Base-by-base conservation (phyloP, 2,113 vertebrate genomes). In the Empidonax traillii region DNA sequence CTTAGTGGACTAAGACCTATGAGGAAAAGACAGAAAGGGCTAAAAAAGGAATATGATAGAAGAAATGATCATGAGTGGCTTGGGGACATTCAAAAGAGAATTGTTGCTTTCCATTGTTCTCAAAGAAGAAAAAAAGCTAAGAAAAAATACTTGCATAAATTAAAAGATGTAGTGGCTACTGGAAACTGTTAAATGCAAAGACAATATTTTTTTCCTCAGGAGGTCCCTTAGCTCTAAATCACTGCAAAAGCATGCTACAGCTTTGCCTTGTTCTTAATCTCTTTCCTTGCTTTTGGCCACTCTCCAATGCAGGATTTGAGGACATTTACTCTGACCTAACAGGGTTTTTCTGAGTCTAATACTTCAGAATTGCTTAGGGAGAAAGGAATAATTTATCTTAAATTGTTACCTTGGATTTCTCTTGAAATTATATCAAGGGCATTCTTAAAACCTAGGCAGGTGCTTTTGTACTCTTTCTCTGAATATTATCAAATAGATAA, bases 241-340 rank as follows among this genome's bases (percentile, higher is more conserved):
- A 86, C 63, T 73, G 72, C n/a, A 92, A 67, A 96, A 80, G 11
- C 49, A 49, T 56, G 33, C 24, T 93, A 20, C 24, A 82, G 37
- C 35, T 90, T 93, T 92, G 4, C 21, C 31, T 33, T 73, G 14
- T 44, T 93, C 75, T 80, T 88, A 92, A 73, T 90, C 49, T 95
- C 62, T 79, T 83, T 19, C 20, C 15, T 62, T 90, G 44, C 6
- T 83, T 86, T 88, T 90, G 75, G 35, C 27, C 19, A 20, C 21
- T 75, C 51, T 90, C 91, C 68, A 90, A 77, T 72, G 51, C 14
- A 89, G 59, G 68, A 90, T 94, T 86, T 87, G 63, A 94, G 51
- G 63, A 76, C 83, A 73, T 93, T 93, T 87, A 55, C 76, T 80
- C 24, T 90, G 63, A 92, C 83, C 89, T 92, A 88, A 77, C 20